Evolutionary conservation across 2,797 vertebrate species (phyloP).

Genomic region (Chelon auratus): DNA sequence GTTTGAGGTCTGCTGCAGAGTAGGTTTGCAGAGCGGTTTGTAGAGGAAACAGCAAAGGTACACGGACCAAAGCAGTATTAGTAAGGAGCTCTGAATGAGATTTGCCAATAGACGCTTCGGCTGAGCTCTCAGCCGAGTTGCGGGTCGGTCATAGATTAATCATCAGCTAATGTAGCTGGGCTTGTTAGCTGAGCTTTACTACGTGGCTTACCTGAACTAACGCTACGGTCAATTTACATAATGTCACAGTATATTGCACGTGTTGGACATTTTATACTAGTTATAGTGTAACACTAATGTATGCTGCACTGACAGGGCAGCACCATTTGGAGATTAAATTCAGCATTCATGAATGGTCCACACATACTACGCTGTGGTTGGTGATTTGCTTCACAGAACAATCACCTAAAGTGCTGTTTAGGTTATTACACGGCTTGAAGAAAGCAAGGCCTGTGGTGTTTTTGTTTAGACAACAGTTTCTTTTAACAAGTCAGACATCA

Average conservation of each 20-base stretch:
- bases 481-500: background rate
- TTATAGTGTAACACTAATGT: background rate
- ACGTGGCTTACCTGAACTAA: too few species aligned
- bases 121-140: too few species aligned
- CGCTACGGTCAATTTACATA: background rate
- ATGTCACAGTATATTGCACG: background rate
- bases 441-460: background rate
- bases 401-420: background rate
- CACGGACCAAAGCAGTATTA: too few species aligned
- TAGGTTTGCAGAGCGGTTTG: too few species aligned
- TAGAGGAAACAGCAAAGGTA: too few species aligned
- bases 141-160: too few species aligned
- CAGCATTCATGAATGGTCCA: background rate
- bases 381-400: background rate
- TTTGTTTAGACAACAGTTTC: background rate
- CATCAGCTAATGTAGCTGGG: too few species aligned
- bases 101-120: too few species aligned
- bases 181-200: too few species aligned
- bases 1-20: too few species aligned
- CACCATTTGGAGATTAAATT: background rate
- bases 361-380: background rate
- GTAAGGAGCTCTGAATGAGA: too few species aligned
- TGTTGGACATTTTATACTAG: background rate
- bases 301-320: background rate
- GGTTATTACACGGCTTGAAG: background rate